Evolutionary conservation across 2,113 vertebrate species (phyloP), one percentile per base, ranked within the genome.

Genomic region (Sebastes fasciatus): DNA sequence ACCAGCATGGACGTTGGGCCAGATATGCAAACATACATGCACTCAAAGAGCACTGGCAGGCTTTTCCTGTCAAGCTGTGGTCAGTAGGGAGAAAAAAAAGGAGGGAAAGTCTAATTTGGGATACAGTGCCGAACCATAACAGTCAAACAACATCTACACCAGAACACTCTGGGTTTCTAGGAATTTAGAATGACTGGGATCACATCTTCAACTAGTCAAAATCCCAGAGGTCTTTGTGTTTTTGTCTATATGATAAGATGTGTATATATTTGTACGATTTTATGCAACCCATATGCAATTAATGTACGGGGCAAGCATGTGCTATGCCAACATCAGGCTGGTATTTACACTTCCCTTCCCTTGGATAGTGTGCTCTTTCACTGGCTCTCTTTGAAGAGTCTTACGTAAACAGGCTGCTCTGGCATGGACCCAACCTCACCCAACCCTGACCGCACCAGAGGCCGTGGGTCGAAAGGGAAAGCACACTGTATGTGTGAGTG

Each of bases 311-410:
- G 77, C 11, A 34, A 79, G 79, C 63, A 66, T 89, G 90, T 86
- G 87, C 91, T 89, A 81, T 93, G 85, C 80, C 90, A 92, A 90
- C 88, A 89, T 67, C 79, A 75, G 84, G 48, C 74, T 83, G 82
- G 68, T 93, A 91, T 93, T 91, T 92, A 91, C 86, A 89, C 88
- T 82, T 84, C 85, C 86, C 67, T 86, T 82, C 76, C 71, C 88
- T 73, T 74, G 79, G 80, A 93, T 87, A 93, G 85, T 85, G 78
- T 49, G 54, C 89, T 88, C 92, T 90, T 93, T 94, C 86, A 92
- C 82, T 84, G 66, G 62, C 48, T 87, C 68, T 48, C 92, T 94
- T 93, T 94, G 93, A 93, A 93, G 82, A 86, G 71, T 67, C 88
- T 92, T 90, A 86, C 80, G 43, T 90, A 91, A 93, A 92, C 91